Evolutionary conservation across 2,113 vertebrate genomes (phyloP), one percentile per base, ranked within the genome.

Genomic region (Ciconia stormi): DNA sequence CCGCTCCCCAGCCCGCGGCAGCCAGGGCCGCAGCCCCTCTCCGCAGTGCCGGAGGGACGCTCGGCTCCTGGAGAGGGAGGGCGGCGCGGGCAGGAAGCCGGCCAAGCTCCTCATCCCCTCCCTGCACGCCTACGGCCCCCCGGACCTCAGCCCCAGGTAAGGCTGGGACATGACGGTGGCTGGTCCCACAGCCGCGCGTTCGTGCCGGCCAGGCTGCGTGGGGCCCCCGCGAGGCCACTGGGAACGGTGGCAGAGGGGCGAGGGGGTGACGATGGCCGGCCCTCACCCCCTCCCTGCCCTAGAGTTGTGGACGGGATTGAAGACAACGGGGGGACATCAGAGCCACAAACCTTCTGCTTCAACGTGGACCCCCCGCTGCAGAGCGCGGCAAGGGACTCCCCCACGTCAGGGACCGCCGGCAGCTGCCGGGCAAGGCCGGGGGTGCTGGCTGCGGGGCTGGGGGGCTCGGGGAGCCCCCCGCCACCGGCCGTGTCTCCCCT

Each of bases 221-320:
- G 36, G 29, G 71, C 3, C 6, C n/a, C 36, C 5, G 13, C 16
- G 80, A n/a, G 17, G 27, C 42, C 18, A 8, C 59, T 6, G 19
- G 74, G 29, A 36, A 8, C 1, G 59, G 71, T 6, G 86, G 67
- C 30, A n/a, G 34, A 38, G 18, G 34, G 38, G 17, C 0, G 25
- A 49, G 6, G 22, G 36, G 19, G n/a, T n/a, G 67, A 11, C 1
- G 0, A 3, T 2, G 34, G 22, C 44, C 66, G n/a, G 10, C 46
- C 49, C 73, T 91, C 61, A 63, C 29, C 44, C 62, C 26, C 38
- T 30, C 46, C 66, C 73, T 3, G 58, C 49, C 85, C 7, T 77
- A 99, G 99, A 95, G 98, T 99, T 22, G 99, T 99, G 92, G 99
- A 99, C 44, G 99, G 99, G 85, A 99, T 99, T 50, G 99, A 99